Evolutionary conservation across 2,888 invertebrate species (phyloP).

Genomic region (Trisateles emortualis): DNA sequence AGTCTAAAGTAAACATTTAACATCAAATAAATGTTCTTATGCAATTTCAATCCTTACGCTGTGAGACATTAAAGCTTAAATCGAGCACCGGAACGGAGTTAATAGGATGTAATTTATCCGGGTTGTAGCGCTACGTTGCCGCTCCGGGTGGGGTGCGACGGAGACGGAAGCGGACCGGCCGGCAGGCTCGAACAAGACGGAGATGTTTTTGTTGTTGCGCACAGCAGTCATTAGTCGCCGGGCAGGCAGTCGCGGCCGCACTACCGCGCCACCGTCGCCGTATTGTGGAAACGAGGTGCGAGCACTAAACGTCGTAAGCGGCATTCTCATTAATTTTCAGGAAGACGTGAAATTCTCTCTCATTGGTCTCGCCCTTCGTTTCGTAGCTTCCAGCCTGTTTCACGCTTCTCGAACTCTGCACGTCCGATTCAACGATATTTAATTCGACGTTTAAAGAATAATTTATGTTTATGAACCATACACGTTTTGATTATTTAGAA

Average conservation of each 20-base stretch:
- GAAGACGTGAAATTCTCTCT: constrained; percentile 80
- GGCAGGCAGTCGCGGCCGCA: constrained; percentile 69
- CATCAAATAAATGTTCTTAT: constrained; percentile 67
- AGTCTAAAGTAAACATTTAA: constrained; percentile 75
- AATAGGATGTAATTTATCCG: constrained; percentile 87
- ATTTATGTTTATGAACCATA: constrained; percentile 24
- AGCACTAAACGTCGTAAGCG: constrained; percentile 79
- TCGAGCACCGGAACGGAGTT: constrained; percentile 81
- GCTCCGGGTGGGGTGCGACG: constrained; percentile 74
- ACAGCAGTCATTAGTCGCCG: constrained; percentile 73
- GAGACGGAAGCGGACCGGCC: constrained; percentile 55
- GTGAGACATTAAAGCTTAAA: constrained; percentile 81
- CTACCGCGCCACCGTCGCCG: constrained; percentile 63
- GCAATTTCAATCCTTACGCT: constrained; percentile 83
- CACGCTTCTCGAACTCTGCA: constrained; percentile 42
- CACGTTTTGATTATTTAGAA: constrained; percentile 2
- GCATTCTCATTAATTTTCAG: constrained; percentile 84
- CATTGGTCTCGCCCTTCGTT: constrained; percentile 71
- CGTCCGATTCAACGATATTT: constrained; percentile 34
- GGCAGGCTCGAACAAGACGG: constrained; percentile 60
- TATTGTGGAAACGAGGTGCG: constrained; percentile 77
- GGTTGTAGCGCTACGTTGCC: constrained; percentile 82
- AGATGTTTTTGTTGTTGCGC: constrained; percentile 73
- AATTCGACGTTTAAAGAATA: constrained; percentile 36
- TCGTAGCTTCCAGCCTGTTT: constrained; percentile 74